These are phyloP conservation scores for Mus spretus DNA, from an alignment of 2,797 vertebrate species.

Conservation along the genomic window DNA sequence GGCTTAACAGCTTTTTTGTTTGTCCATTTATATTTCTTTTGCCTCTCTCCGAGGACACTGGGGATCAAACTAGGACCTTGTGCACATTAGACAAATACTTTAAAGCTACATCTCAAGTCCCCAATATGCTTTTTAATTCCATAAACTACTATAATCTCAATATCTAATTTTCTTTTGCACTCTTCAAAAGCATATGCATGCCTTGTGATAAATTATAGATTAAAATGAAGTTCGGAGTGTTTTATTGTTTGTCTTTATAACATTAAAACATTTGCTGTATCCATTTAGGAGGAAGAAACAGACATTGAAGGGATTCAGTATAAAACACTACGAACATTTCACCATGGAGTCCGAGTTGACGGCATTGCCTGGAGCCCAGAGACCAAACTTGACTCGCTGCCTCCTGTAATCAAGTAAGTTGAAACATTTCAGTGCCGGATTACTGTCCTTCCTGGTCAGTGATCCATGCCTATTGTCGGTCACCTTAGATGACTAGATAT, in stretches of 20 bases:
- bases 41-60: no score
- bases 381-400: slow-evolving; percentile 93
- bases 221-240: slow-evolving; percentile 7
- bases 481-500: neutral
- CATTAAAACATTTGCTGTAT: slow-evolving; percentile 62
- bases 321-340: slow-evolving; percentile 92
- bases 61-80: neutral
- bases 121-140: neutral
- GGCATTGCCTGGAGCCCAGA: slow-evolving; percentile 98
- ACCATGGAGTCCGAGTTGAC: slow-evolving; percentile 94
- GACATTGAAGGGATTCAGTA: slow-evolving; percentile 95
- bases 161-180: slow-evolving; percentile 33
- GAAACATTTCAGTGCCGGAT: neutral
- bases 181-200: neutral
- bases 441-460: neutral
- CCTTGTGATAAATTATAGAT: slow-evolving; percentile 45
- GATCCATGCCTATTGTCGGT: slow-evolving; percentile 6
- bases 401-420: slow-evolving; percentile 93
- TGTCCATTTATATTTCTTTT: neutral
- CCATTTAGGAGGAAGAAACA: slow-evolving; percentile 94
- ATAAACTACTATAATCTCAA: slow-evolving; percentile 26
- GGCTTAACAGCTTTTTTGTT: neutral
- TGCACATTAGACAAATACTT: neutral
- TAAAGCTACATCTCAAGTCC: neutral
- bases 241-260: slow-evolving; percentile 39